phyloP scores from a whole-genome alignment of 2,888 invertebrate species.

The Phoronis australis region DNA sequence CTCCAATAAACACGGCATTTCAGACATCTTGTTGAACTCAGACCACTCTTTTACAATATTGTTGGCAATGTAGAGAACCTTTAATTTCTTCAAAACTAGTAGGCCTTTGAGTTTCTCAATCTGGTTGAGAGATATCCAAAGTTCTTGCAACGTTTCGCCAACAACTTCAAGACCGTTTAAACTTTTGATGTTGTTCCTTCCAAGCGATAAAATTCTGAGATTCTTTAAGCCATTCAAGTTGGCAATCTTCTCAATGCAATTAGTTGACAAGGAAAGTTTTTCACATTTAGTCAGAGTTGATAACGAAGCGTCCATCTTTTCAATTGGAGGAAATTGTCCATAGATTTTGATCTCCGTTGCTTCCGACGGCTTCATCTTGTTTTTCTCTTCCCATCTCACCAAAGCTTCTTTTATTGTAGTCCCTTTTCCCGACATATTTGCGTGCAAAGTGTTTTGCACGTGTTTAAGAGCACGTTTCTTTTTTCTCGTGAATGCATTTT shows the following conservation, averaged over 20 bases:
- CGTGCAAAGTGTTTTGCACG: too few relatives aligned
- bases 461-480: too few relatives aligned
- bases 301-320: constrained; percentile 81
- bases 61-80: constrained; percentile 58
- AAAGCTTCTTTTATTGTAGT: too few relatives aligned
- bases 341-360: constrained; percentile 72
- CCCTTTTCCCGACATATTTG: too few relatives aligned
- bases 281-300: constrained; percentile 67
- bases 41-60: constrained; percentile 76
- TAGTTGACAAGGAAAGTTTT: constrained; percentile 80
- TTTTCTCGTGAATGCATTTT: too few relatives aligned
- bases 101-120: constrained; percentile 84
- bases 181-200: constrained; percentile 79
- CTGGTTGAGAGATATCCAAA: constrained; percentile 86
- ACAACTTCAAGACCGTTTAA: constrained; percentile 78
- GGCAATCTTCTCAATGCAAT: constrained; percentile 82
- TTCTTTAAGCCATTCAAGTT: constrained; percentile 68
- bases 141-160: constrained; percentile 75
- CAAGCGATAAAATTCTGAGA: constrained; percentile 71
- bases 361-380: constrained; percentile 61
- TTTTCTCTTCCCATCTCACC: constrained; percentile 64
- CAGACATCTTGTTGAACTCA: constrained; percentile 69
- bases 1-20: background rate
- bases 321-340: constrained; percentile 84
- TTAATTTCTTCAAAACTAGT: constrained; percentile 68